These are phyloP conservation scores for Limnephilus lunatus DNA, from an alignment of 2,888 invertebrate genomes.

Conservation along the genomic window DNA sequence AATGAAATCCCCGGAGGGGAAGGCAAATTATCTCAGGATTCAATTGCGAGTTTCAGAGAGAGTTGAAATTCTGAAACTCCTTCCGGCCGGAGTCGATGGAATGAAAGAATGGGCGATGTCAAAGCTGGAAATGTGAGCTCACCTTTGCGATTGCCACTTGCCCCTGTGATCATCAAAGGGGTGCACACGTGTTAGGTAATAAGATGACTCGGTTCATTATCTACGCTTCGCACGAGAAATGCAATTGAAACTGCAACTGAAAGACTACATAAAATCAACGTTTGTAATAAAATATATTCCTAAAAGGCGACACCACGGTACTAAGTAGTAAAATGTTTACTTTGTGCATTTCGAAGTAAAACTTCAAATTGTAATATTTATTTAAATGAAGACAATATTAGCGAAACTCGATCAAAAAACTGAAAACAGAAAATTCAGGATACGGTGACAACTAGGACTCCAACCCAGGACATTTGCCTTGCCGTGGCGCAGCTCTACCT, in stretches of 20 bases:
- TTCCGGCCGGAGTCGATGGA: conserved; percentile 56
- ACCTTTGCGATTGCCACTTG: not conserved
- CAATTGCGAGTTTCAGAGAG: conserved; percentile 47
- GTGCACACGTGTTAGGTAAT: not conserved
- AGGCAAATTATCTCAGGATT: conserved; percentile 59
- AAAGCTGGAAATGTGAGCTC: not conserved
- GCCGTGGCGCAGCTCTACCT: too few species aligned
- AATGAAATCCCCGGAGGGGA: conserved; percentile 58
- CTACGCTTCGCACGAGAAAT: not conserved
- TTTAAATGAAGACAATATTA: too few species aligned
- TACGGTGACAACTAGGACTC: too few species aligned
- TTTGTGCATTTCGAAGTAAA: not conserved
- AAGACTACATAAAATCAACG: not conserved
- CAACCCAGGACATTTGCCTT: too few species aligned
- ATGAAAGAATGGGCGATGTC: conserved; percentile 51
- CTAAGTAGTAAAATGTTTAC: not conserved
- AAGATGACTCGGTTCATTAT: not conserved
- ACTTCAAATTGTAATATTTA: too few species aligned
- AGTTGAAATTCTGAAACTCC: conserved; percentile 37
- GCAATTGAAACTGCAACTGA: not conserved
- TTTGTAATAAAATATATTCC: too few species aligned
- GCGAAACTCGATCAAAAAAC: too few species aligned
- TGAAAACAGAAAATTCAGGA: too few species aligned
- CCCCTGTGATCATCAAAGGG: not conserved
- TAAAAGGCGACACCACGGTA: too few species aligned